Evolutionary conservation across 2,888 invertebrate species (phyloP).

Genomic region (Pantelozetes paolii): DNA sequence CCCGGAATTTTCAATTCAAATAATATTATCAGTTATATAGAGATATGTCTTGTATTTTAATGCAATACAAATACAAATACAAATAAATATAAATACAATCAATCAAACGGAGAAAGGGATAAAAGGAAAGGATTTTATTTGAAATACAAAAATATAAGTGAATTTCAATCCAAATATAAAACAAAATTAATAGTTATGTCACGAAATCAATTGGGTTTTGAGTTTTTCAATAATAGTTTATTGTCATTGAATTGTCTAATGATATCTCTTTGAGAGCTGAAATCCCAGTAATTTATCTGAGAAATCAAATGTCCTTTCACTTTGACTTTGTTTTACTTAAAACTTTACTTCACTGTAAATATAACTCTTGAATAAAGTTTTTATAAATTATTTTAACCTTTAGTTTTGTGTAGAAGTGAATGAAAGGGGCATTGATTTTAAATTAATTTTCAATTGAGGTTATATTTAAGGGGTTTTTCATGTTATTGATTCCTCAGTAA

Average conservation of each 20-base stretch:
- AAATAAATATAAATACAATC: neutral
- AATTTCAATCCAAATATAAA: constrained; percentile 18
- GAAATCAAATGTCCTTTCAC: too few relatives aligned
- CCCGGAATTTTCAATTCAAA: neutral
- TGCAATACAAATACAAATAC: neutral
- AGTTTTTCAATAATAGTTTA: neutral
- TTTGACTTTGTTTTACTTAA: too few relatives aligned
- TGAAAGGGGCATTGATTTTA: too few relatives aligned
- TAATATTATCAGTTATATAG: neutral
- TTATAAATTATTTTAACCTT: too few relatives aligned
- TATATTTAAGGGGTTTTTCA: too few relatives aligned
- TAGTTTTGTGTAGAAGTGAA: too few relatives aligned
- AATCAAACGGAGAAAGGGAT: neutral
- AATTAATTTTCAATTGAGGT: too few relatives aligned
- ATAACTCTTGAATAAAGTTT: too few relatives aligned
- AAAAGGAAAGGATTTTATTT: neutral
- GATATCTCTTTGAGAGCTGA: too few relatives aligned
- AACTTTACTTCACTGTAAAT: too few relatives aligned
- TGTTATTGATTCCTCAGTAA: too few relatives aligned
- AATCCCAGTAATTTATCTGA: too few relatives aligned
- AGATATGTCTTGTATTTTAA: neutral
- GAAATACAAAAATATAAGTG: neutral
- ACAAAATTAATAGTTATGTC: constrained; percentile 19
- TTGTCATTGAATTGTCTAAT: neutral
- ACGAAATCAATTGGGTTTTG: neutral